These are phyloP conservation scores for Hydriomena furcata DNA, from an alignment of 2,888 invertebrate genomes.

Conservation along the genomic window DNA sequence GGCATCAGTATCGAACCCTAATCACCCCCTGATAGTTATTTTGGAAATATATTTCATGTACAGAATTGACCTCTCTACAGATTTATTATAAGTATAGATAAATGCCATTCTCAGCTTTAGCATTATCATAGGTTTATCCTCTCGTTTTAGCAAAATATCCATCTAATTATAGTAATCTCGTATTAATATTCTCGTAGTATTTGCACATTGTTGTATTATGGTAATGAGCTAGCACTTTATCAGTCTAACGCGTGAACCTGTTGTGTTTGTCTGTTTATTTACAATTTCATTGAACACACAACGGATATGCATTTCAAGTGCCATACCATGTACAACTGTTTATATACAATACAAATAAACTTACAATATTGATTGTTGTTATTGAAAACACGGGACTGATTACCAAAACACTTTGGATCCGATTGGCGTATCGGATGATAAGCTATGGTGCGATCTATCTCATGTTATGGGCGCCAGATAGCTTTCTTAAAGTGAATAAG, in stretches of 20 bases:
- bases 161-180: conserved; percentile 14
- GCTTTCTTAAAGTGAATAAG: conserved; percentile 2
- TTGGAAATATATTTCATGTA: too few relatives aligned
- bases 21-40: too few relatives aligned
- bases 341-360: conserved; percentile 14
- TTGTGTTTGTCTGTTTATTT: conserved; percentile 31
- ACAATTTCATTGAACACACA: conserved; percentile 31
- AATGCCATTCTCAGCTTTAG: neutral
- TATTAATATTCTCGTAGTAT: too few relatives aligned
- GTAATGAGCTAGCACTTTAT: conserved; percentile 30
- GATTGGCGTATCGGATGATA: conserved; percentile 1
- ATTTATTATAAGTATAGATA: too few relatives aligned
- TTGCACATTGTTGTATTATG: conserved; percentile 31
- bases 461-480: neutral
- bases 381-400: conserved; percentile 1
- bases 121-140: neutral
- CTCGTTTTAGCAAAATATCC: conserved; percentile 2
- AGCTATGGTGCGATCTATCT: conserved; percentile 2
- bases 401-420: neutral
- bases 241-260: conserved; percentile 25
- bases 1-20: too few relatives aligned
- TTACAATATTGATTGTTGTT: conserved; percentile 19
- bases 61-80: too few relatives aligned
- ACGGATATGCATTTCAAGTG: conserved; percentile 24
- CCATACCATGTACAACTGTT: conserved; percentile 2